These are phyloP conservation scores for Falco concolor DNA, from an alignment of 2,797 vertebrate species.

Conservation along the genomic window DNA sequence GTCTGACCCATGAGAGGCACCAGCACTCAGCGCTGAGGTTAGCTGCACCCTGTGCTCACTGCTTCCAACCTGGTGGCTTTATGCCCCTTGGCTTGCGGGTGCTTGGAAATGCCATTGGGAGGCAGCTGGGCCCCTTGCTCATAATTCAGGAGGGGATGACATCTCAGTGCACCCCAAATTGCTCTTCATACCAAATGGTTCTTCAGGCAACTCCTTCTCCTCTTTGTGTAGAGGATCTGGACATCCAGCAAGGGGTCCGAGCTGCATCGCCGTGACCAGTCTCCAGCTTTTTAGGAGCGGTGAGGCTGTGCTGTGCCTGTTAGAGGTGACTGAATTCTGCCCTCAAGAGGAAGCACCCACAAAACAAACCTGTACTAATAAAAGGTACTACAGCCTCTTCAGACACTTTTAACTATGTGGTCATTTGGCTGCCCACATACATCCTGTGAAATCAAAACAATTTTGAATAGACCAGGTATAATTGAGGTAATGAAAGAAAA, in stretches of 20 bases:
- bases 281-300: background rate
- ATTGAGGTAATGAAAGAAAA: background rate
- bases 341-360: background rate
- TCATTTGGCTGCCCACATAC: background rate
- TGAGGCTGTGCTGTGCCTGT: background rate
- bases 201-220: background rate
- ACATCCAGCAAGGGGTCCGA: background rate
- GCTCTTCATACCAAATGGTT: background rate
- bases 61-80: background rate
- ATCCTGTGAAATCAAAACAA: background rate
- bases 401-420: background rate
- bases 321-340: background rate
- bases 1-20: background rate
- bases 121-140: background rate
- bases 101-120: accelerated
- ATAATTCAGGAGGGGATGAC: background rate
- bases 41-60: accelerated
- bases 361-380: background rate
- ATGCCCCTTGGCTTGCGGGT: background rate
- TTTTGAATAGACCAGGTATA: background rate
- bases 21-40: background rate
- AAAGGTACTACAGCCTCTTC: background rate
- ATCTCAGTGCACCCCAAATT: background rate
- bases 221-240: background rate
- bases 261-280: background rate